These are phyloP conservation scores for Vannuccia rotundouncinata DNA, from an alignment of 2,888 invertebrate genomes.

Conservation along the genomic window DNA sequence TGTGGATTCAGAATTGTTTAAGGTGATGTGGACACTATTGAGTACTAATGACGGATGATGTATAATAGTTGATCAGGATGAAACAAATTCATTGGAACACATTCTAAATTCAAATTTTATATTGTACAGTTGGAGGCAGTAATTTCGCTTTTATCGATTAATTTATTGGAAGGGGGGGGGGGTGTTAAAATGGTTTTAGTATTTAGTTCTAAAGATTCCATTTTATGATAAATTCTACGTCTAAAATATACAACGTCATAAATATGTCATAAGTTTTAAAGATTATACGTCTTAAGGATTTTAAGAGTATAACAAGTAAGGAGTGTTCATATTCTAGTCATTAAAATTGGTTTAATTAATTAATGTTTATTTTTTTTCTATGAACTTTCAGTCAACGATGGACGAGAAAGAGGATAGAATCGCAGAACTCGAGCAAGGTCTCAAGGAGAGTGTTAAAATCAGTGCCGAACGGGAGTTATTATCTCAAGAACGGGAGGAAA, in stretches of 20 bases:
- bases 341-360: neutral
- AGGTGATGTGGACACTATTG: constrained; percentile 27
- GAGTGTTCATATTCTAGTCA: neutral
- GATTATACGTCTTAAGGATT: neutral
- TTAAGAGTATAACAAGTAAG: neutral
- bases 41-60: no score
- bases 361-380: no score
- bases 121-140: no score
- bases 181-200: no score
- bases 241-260: no score
- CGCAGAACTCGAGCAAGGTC: constrained; percentile 73
- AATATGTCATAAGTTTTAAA: no score
- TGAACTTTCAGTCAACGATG: neutral
- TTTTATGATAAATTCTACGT: no score
- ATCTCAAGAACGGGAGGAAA: constrained; percentile 57
- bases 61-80: no score
- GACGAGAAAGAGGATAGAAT: constrained; percentile 59
- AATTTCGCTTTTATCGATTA: no score
- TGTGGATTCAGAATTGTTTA: constrained; percentile 32
- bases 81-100: no score
- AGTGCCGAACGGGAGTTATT: constrained; percentile 60
- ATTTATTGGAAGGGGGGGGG: no score
- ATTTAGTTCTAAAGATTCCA: no score
- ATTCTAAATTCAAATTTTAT: neutral
- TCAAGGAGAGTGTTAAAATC: constrained; percentile 68